Evolutionary conservation across 2,888 invertebrate species (phyloP).

Genomic region (Pyralis farinalis): DNA sequence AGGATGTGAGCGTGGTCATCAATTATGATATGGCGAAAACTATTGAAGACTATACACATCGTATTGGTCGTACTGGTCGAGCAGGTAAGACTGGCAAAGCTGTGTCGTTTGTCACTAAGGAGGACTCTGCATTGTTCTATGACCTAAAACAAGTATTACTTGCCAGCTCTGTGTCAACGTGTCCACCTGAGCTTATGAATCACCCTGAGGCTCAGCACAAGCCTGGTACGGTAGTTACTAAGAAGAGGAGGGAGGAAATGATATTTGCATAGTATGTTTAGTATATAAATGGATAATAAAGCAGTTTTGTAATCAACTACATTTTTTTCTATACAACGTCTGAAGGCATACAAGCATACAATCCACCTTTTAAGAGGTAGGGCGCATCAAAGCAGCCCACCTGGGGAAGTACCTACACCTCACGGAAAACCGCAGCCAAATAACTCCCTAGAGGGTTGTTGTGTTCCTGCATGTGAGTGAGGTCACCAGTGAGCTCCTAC

Average conservation of each 20-base stretch:
- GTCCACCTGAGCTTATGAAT: conserved; percentile 97
- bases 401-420: too few relatives aligned
- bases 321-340: too few relatives aligned
- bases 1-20: conserved; percentile 99
- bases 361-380: too few relatives aligned
- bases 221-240: conserved; percentile 96
- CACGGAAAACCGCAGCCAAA: too few relatives aligned
- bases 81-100: conserved; percentile 99
- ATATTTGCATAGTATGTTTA: conserved; percentile 96
- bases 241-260: conserved; percentile 96
- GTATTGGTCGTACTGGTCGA: conserved; percentile 99
- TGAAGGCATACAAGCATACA: too few relatives aligned
- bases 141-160: conserved; percentile 96
- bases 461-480: too few relatives aligned
- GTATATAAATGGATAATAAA: too few relatives aligned
- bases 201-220: conserved; percentile 99
- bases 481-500: too few relatives aligned
- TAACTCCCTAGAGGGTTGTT: too few relatives aligned
- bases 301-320: too few relatives aligned
- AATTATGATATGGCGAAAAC: conserved; percentile 99
- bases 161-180: conserved; percentile 94
- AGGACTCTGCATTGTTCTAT: conserved; percentile 96
- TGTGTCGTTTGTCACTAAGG: conserved; percentile 97
- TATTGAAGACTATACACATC: conserved; percentile 98
- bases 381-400: too few relatives aligned